Percentiles rank a stretch among this genome's conserved stretches.
Conservation (phyloP, 1,140 invertebrate species). For the Cotesia typhae region DNA sequence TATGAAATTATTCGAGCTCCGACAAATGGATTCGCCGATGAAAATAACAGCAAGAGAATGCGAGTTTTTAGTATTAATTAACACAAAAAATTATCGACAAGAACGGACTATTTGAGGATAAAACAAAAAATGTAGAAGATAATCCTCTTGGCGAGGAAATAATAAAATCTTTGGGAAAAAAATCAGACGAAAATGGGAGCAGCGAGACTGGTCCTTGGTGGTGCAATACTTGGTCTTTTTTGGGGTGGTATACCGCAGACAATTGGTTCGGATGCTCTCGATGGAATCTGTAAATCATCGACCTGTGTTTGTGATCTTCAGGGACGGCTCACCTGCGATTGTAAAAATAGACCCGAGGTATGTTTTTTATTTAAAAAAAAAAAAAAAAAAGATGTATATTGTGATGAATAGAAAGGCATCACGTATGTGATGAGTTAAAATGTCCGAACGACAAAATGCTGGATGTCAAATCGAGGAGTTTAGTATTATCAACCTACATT, state of each 20-base stretch:
- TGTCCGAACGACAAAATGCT: constrained; percentile 21
- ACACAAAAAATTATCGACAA: background rate
- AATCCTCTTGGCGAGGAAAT: background rate
- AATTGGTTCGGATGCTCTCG: constrained; percentile 53
- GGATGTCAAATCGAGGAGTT: constrained; percentile 33
- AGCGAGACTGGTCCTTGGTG: constrained; percentile 54
- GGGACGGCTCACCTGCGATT: constrained; percentile 68
- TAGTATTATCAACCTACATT: background rate
- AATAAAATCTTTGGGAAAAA: background rate
- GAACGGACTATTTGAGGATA: background rate
- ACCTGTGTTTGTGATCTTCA: constrained; percentile 69
- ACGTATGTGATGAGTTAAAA: constrained; percentile 33
- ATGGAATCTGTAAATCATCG: constrained; percentile 66
- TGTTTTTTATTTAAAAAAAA: constrained; percentile 41
- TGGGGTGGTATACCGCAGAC: constrained; percentile 53
- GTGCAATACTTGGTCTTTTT: constrained; percentile 58
- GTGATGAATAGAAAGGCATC: background rate
- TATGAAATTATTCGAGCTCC: background rate
- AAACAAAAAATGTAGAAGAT: background rate
- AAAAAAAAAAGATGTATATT: constrained; percentile 4
- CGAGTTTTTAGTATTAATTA: background rate
- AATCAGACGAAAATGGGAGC: constrained; percentile 50
- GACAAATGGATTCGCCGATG: constrained; percentile 12
- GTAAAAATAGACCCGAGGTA: constrained; percentile 66
- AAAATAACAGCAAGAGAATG: constrained; percentile 5